phyloP scores from a whole-genome alignment of 2,797 vertebrate genomes.

The Mus caroli region DNA sequence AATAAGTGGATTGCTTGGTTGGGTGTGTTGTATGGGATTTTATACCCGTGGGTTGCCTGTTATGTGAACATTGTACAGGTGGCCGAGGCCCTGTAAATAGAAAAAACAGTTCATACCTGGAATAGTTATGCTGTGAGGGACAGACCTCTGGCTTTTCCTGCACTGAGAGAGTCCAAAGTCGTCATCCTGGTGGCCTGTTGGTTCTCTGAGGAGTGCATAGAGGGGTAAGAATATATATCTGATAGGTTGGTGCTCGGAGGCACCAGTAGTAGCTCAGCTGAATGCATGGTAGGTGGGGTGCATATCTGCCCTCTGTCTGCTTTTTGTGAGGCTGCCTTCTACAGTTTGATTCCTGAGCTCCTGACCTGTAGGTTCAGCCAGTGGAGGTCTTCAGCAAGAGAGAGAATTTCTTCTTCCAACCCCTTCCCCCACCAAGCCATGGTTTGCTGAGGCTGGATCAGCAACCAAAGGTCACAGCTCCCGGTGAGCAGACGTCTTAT shows the following conservation, averaged over 20 bases:
- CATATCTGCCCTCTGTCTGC: background rate
- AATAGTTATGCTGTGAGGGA: no score
- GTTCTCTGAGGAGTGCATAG: background rate
- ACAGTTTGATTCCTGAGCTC: background rate
- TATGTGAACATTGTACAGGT: background rate
- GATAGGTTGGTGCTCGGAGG: background rate
- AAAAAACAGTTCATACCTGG: background rate
- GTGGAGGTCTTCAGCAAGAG: background rate
- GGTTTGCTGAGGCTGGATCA: background rate
- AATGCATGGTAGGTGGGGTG: background rate
- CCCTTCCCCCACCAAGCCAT: background rate
- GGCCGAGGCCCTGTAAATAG: background rate
- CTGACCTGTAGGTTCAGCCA: background rate
- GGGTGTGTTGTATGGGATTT: background rate
- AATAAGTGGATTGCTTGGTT: background rate
- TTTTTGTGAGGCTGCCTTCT: background rate
- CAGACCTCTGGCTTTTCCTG: background rate
- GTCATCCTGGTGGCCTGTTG: background rate
- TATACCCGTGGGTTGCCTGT: background rate
- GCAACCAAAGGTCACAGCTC: background rate
- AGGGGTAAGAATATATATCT: background rate
- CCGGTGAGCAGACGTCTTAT: background rate
- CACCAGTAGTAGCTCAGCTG: background rate
- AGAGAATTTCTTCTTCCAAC: background rate
- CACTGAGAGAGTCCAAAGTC: background rate